These are phyloP conservation scores for Thomomys bottae DNA, from an alignment of 2,113 vertebrate species.

Conservation along the genomic window DNA sequence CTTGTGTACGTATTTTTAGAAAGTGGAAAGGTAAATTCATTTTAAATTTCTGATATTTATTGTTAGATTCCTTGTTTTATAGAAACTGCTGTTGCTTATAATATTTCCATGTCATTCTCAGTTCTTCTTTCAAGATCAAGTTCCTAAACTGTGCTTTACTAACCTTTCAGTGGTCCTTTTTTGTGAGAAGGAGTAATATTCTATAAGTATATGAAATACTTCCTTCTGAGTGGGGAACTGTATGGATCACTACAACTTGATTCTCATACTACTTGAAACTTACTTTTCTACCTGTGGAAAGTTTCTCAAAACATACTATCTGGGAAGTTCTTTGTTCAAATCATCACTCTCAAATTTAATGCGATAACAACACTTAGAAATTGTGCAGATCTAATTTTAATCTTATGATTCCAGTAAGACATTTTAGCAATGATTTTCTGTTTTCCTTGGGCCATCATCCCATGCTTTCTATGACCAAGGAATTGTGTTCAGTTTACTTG, in stretches of 20 bases:
- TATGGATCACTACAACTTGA: neutral
- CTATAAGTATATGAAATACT: neutral
- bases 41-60: neutral
- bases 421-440: neutral
- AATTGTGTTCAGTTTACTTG: too few species aligned
- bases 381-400: neutral
- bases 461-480: neutral
- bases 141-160: neutral
- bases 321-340: neutral
- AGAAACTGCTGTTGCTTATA: rapidly evolving
- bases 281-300: neutral
- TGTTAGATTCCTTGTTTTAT: neutral
- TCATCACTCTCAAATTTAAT: neutral
- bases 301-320: neutral
- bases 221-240: rapidly evolving
- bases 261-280: neutral
- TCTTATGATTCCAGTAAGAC: neutral
- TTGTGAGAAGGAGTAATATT: neutral
- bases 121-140: neutral
- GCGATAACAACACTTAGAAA: neutral
- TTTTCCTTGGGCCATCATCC: neutral
- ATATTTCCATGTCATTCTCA: neutral
- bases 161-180: neutral
- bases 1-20: neutral
- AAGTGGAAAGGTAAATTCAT: neutral